These are phyloP conservation scores for Podarcis siculus DNA, from an alignment of 2,797 vertebrate species.

Conservation along the genomic window DNA sequence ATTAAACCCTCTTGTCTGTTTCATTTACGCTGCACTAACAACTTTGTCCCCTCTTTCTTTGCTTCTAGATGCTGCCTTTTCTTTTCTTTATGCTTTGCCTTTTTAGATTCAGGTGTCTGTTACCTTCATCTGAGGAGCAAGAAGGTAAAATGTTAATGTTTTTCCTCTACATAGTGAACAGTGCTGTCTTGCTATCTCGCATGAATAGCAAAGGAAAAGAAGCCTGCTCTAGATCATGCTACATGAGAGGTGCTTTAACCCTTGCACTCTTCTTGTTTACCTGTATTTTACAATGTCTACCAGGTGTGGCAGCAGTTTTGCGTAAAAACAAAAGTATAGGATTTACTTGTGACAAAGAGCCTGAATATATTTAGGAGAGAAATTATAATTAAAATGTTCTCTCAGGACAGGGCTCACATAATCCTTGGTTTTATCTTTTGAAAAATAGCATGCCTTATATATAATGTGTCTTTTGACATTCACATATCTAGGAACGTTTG, in stretches of 20 bases:
- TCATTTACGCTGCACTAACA: slow-evolving; percentile 68
- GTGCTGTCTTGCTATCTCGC: background rate
- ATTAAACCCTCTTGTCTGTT: slow-evolving; percentile 28
- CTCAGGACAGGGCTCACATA: background rate
- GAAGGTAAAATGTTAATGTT: slow-evolving; percentile 74
- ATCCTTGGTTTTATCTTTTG: background rate
- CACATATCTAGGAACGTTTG: no score
- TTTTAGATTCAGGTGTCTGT: slow-evolving; percentile 76
- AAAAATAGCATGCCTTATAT: background rate
- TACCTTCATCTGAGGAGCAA: slow-evolving; percentile 68
- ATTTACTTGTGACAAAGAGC: slow-evolving; percentile 89
- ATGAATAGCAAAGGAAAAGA: background rate
- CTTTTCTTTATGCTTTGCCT: slow-evolving; percentile 74
- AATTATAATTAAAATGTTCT: background rate
- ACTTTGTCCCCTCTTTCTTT: slow-evolving; percentile 68
- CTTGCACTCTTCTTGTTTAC: background rate
- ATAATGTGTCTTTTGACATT: background rate
- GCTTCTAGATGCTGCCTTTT: slow-evolving; percentile 76
- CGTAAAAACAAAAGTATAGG: background rate
- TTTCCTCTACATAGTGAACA: background rate
- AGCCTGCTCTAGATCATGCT: slow-evolving; percentile 13
- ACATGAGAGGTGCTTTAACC: slow-evolving; percentile 4
- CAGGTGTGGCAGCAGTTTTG: background rate
- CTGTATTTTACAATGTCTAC: background rate
- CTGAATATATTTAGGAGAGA: slow-evolving; percentile 41